Base-by-base conservation (phyloP, 1,140 invertebrate species). In the Caenorhabditis latens region DNA sequence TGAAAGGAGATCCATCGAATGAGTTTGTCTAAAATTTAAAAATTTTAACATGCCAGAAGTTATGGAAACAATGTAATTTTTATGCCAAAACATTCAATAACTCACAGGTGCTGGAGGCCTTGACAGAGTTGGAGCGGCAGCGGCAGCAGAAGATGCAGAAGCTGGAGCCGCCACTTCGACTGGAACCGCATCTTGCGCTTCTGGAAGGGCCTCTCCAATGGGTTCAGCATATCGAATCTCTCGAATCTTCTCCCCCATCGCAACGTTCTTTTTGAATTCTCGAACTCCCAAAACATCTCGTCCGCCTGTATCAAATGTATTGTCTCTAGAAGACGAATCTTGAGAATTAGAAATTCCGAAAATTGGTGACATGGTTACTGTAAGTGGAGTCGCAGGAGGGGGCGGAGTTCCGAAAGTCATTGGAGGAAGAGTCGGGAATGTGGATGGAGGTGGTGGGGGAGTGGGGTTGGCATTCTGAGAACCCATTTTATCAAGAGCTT, bases 1-100 rank as follows among this genome's bases (percentile, higher is more conserved):
- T 82, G 14, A 90, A 79, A 8, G 71, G 65, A 24, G 50, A 55
- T 9, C 84, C 83, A 71, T 84, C 84, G 16, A 79, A 79, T 2
- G 71, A 43, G 84, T 79, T 86, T 57, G 65, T 86, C 53, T 75
- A 14, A 40, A 55, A 24, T 42, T 48, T 63, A 8, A 8, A 21
- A 2, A 53, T 9, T 9, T 53, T 5, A n/a, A n/a, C 57, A 50
- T 53, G 50, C 16, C 9, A 53, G 50, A 50, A 11, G 14, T 50
- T 9, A 50, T 11, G 16, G 50, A 14, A 16, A 16, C 5, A 3
- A 2, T 9, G 2, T 4, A 24, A n/a, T 61, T 61, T 61, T 61
- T 61, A 8, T 61, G 19, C 4, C 19, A 61, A 21, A 16, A 11
- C 50, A 53, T 24, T 0, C 13, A 65, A 13, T 11, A 8, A 21